phyloP scores from a whole-genome alignment of 2,113 vertebrate species.

The Arothron firmamentum region DNA sequence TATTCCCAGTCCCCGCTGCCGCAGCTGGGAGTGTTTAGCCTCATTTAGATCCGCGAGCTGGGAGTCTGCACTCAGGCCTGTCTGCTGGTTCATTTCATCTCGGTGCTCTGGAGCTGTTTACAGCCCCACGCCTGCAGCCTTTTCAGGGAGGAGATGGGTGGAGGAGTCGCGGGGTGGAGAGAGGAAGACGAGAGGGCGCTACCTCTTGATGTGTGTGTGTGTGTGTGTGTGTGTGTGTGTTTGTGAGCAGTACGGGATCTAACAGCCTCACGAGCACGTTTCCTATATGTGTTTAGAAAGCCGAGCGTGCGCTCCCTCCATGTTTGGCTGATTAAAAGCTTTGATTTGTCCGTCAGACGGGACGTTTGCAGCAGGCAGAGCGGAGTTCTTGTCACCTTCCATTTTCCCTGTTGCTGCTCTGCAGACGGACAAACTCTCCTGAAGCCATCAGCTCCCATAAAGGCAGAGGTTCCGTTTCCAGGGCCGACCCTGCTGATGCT shows the following conservation, averaged over 20 bases:
- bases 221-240: conserved; percentile 21
- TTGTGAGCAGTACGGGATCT: conserved; percentile 11
- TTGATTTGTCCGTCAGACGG: conserved; percentile 48
- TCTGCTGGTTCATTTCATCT: conserved; percentile 66
- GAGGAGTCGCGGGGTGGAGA: conserved; percentile 25
- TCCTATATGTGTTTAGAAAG: conserved; percentile 35
- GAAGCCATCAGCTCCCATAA: conserved; percentile 10
- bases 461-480: conserved; percentile 11
- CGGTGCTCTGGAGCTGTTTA: conserved; percentile 66
- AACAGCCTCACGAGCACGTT: conserved; percentile 7
- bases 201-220: conserved; percentile 17
- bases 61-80: conserved; percentile 50
- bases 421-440: conserved; percentile 23
- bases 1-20: conserved; percentile 47
- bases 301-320: conserved; percentile 37
- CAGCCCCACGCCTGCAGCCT: conserved; percentile 59
- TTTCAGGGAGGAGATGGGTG: conserved; percentile 46
- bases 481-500: conserved; percentile 6
- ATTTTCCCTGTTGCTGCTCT: conserved; percentile 34
- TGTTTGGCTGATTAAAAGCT: conserved; percentile 60
- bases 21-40: conserved; percentile 73
- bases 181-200: conserved; percentile 28
- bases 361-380: conserved; percentile 32
- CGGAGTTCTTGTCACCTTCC: conserved; percentile 47
- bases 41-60: conserved; percentile 43